Base-by-base conservation (phyloP, 1,140 invertebrate species). In the Drosophila ercepeae region DNA sequence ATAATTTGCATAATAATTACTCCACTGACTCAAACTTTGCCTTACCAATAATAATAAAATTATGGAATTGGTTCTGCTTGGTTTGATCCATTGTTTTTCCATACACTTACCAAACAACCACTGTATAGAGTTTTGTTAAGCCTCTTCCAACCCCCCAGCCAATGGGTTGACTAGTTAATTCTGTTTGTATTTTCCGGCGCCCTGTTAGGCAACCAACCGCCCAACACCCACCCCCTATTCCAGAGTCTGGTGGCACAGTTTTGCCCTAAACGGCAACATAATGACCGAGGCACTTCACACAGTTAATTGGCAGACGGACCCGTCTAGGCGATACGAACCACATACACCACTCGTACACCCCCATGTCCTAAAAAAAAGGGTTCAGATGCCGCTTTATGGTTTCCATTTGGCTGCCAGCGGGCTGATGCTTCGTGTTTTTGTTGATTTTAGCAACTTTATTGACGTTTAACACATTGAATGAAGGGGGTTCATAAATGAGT, bases 361-460 rank as follows among this genome's bases (percentile, higher is more conserved):
- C 27, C 44, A 41, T 27, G 29, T 6, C 6, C 19, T 25, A 32
- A 39, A 14, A 14, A 16, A 61, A 73, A 78, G 75, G 75, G 69
- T 73, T 79, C 44, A 29, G 32, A 57, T 51, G 4, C 18, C 32
- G 57, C 57, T 64, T 74, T 74, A 74, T 82, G 82, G 69, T 55
- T 65, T 81, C 81, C 82, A 81, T 69, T 76, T 84, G 81, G 81
- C 52, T 45, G 76, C 67, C 63, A 81, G 81, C 81, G 81, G 81
- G 76, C 25, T 65, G 44, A 53, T 65, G 60, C 45, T 23, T 34
- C 14, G 36, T 75, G 41, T 64, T 79, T 32, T 72, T 84, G 81
- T 79, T 86, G 79, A 84, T 86, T 86, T 84, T 84, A 71, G 81
- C 81, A 84, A 86, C 67, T 79, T 79, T 76, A 86, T 86, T 86